Evolutionary conservation across 2,113 vertebrate species (phyloP), one percentile per base, ranked within the genome.

Genomic region (Lepus timidus): DNA sequence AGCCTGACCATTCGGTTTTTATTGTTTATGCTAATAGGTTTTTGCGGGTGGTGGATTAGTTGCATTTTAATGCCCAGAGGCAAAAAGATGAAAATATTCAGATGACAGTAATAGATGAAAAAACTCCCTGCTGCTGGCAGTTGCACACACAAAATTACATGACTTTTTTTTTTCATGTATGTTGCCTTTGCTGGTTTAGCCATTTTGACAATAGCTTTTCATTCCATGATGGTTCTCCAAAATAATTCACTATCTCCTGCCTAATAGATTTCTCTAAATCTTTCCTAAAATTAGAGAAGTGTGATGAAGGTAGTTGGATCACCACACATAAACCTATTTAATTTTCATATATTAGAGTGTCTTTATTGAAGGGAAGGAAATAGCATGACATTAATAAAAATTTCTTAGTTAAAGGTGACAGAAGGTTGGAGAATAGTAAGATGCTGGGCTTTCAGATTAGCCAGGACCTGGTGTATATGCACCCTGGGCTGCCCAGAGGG

Each of bases 21-120:
- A 95, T 81, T 98, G 87, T 97, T 98, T 97, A 96, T 97, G 91
- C 88, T 93, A 95, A 97, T 95, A 79, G 81, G 6, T 96, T 97
- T 58, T 96, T 97, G 94, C 97, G 95, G 90, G 80, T 71, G 55
- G 73, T 93, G 62, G 81, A 85, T 96, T 97, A 96, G n/a, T 91
- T 94, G 85, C 90, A 96, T 96, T 96, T 97, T 95, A 96, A 96
- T 92, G 64, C 90, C 93, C 95, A 75, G 39, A 51, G 71, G 96
- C 84, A 95, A 90, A 33, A 9, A 6, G 93, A 94, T 94, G 93
- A 94, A 97, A 97, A 92, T 96, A 96, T 93, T 96, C 88, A 55
- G 16, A 39, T 58, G 65, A 94, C 23, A 92, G 91, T 85, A 96
- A 88, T 31, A 85, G 78, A 92, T 97, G 87, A 84, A 19, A 61